Evolutionary conservation across 1,140 invertebrate genomes (phyloP).

Genomic region (Dufourea novaeangliae): DNA sequence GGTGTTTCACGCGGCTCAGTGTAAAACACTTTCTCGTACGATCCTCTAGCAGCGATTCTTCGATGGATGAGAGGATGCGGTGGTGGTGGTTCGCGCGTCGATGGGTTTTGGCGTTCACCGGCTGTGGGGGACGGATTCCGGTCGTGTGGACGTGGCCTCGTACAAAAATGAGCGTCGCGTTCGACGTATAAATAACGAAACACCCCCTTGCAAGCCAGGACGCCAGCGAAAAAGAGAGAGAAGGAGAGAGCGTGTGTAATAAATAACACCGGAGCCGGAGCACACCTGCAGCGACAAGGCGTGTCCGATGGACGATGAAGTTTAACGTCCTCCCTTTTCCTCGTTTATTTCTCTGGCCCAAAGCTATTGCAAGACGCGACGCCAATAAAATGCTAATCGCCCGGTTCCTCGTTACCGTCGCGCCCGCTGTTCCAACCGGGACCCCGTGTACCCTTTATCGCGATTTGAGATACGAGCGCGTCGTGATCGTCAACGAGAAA

Average conservation of each 20-base stretch:
- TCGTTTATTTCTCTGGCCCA: slow-evolving; percentile 49
- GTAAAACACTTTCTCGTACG: slow-evolving; percentile 18
- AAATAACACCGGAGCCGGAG: slow-evolving; percentile 48
- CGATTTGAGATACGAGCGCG: slow-evolving; percentile 29
- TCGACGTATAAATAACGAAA: slow-evolving; percentile 54
- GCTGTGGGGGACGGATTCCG: not conserved
- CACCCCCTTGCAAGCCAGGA: slow-evolving; percentile 10
- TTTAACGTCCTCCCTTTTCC: slow-evolving; percentile 25
- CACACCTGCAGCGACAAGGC: slow-evolving; percentile 54
- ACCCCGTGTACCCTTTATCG: slow-evolving; percentile 12
- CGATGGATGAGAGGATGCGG: no score
- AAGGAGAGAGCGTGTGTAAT: slow-evolving; percentile 26
- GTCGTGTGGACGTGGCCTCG: not conserved
- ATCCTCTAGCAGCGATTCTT: no score
- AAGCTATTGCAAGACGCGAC: slow-evolving; percentile 51
- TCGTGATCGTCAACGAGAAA: not conserved
- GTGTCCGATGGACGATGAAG: slow-evolving; percentile 49
- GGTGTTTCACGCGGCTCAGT: slow-evolving; percentile 42
- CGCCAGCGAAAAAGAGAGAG: not conserved
- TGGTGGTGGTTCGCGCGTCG: no score
- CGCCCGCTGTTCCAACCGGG: not conserved
- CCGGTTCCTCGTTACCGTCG: slow-evolving; percentile 37
- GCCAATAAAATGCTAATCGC: slow-evolving; percentile 54
- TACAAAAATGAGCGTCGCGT: slow-evolving; percentile 42
- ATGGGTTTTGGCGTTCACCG: not conserved